Conservation (phyloP, 2,113 vertebrate genomes). For the Lophura nycthemera region DNA sequence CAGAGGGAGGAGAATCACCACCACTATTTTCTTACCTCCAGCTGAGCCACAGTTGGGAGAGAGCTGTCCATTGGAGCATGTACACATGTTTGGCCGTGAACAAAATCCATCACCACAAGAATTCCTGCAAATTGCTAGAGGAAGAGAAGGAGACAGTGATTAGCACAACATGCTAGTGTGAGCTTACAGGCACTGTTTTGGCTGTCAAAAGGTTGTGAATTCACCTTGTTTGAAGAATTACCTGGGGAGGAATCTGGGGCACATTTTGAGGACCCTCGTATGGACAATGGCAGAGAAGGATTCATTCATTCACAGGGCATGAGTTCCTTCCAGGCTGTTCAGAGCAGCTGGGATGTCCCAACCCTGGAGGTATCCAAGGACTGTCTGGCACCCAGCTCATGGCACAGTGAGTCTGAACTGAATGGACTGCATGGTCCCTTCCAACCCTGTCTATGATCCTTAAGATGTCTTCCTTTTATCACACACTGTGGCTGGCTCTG, state of each 20-base stretch:
- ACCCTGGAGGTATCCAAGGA: no score
- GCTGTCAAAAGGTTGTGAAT: neutral
- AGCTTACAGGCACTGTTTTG: neutral
- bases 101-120: constrained; percentile 93
- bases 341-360: no score
- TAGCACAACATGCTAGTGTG: fast-evolving
- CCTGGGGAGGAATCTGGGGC: neutral
- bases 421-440: no score
- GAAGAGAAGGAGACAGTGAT: neutral
- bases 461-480: neutral
- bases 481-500: neutral
- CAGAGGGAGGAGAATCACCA: neutral
- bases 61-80: constrained; percentile 90
- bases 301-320: neutral
- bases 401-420: no score
- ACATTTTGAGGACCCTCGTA: neutral
- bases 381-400: no score
- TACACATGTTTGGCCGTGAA: constrained; percentile 94
- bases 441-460: neutral
- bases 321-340: neutral
- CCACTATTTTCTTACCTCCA: constrained; percentile 77
- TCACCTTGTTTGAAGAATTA: neutral
- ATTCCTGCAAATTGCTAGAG: constrained; percentile 91
- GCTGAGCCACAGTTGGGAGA: constrained; percentile 87
- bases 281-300: neutral